Conservation (phyloP, 1,140 invertebrate species). For the Zelostemma sp. region DNA sequence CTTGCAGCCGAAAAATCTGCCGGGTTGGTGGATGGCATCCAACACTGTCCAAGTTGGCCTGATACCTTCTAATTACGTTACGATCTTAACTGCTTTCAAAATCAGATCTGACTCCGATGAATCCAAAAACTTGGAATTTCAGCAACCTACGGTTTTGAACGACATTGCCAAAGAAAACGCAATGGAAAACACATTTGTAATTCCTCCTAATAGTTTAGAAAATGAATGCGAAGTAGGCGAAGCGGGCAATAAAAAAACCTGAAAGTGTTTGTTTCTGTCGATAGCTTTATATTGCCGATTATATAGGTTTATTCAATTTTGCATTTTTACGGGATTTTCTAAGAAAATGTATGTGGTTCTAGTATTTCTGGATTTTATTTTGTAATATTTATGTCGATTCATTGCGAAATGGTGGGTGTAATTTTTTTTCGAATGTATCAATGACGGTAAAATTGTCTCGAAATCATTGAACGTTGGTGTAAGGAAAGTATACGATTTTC, state of each 20-base stretch:
- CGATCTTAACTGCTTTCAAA: constrained; percentile 56
- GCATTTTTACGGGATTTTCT: constrained; percentile 4
- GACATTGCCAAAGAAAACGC: neutral
- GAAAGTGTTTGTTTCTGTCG: neutral
- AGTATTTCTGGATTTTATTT: too few relatives aligned
- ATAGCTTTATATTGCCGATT: neutral
- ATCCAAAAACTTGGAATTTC: neutral
- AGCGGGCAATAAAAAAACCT: constrained; percentile 18
- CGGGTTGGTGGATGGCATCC: constrained; percentile 83
- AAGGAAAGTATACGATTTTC: too few relatives aligned
- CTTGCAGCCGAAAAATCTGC: constrained; percentile 79
- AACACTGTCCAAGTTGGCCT: constrained; percentile 80
- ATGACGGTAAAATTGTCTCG: too few relatives aligned
- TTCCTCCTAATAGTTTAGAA: constrained; percentile 16
- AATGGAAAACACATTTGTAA: neutral
- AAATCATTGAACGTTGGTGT: too few relatives aligned
- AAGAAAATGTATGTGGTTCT: too few relatives aligned
- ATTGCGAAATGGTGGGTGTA: too few relatives aligned
- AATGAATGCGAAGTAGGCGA: constrained; percentile 27
- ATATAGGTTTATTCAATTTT: constrained; percentile 14
- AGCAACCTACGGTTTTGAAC: neutral
- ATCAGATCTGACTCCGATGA: constrained; percentile 51
- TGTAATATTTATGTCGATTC: too few relatives aligned
- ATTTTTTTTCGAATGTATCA: too few relatives aligned
- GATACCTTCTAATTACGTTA: constrained; percentile 85